These are phyloP conservation scores for Oncorhynchus gorbuscha DNA, from an alignment of 2,113 vertebrate species.

Conservation along the genomic window DNA sequence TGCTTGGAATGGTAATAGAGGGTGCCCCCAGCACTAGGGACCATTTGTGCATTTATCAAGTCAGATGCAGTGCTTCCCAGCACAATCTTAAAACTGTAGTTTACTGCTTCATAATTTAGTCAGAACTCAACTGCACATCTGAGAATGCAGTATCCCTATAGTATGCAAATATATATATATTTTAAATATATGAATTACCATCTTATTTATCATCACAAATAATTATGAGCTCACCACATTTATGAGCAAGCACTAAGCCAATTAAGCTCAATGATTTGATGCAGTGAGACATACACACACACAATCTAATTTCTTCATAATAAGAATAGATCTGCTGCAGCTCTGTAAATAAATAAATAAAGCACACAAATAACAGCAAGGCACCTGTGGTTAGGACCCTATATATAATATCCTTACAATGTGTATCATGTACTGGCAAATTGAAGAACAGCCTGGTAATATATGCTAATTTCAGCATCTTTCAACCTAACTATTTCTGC, in stretches of 20 bases:
- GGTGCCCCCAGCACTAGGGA: slow-evolving; percentile 64
- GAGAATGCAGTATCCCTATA: not conserved
- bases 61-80: slow-evolving; percentile 67
- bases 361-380: not conserved
- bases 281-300: not conserved
- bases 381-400: not conserved
- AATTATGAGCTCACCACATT: not conserved
- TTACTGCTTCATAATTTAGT: not conserved
- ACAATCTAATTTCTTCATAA: not conserved
- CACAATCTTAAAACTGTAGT: slow-evolving; percentile 53
- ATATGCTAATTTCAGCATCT: no score
- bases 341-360: not conserved
- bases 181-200: not conserved
- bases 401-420: not conserved
- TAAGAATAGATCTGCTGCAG: not conserved
- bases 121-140: not conserved
- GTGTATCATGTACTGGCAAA: not conserved
- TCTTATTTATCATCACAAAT: not conserved
- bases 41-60: slow-evolving; percentile 59
- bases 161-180: not conserved
- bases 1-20: slow-evolving; percentile 71
- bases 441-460: no score
- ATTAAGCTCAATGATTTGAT: not conserved
- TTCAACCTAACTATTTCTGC: slow-evolving; percentile 15
- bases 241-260: not conserved